Base-by-base conservation (phyloP, 1,140 invertebrate genomes). In the Drosophila nikananu region DNA sequence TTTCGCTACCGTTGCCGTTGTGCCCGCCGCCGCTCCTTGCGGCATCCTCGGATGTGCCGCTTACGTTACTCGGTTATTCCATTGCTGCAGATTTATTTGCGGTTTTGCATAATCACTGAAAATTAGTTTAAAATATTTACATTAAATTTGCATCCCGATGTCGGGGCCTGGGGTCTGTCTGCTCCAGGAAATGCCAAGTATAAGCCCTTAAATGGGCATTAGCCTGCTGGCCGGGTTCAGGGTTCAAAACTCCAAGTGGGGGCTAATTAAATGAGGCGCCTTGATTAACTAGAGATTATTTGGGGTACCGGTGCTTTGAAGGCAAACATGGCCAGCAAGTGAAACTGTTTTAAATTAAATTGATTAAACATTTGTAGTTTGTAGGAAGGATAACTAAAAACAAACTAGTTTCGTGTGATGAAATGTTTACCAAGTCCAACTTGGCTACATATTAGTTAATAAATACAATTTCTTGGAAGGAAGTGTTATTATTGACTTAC, bases 61-160 rank as follows among this genome's bases (percentile, higher is more conserved):
- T 51, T 54, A 62, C 57, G 64, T 51, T 54, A 62, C 57, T 67
- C 51, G 82, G 61, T 74, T 83, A 49, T 72, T 83, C 74, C 84
- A 81, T 79, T 84, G 80, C 83, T 81, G 86, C 81, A 89, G 84
- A 90, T 89, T 90, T 89, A 89, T 89, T 89, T 90, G 84, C 82
- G 84, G 86, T 79, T 89, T 89, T 89, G 86, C 84, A 89, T 89
- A 89, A 90, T 90, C 84, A 89, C 84, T 84, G 81, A 70, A 89
- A 87, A 87, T 89, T 87, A 89, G 84, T 84, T 81, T 87, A 89
- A 87, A 87, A 87, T 89, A 87, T 87, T 87, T 89, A 83, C 86
- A 84, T 87, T 89, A 66, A 80, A 87, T 87, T 87, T 87, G 84
- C 84, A 87, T 87, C 83, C 71, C 78, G 74, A 89, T 78, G 83